Base-by-base conservation (phyloP, 2,113 vertebrate species). In the Misgurnus mizolepis region DNA sequence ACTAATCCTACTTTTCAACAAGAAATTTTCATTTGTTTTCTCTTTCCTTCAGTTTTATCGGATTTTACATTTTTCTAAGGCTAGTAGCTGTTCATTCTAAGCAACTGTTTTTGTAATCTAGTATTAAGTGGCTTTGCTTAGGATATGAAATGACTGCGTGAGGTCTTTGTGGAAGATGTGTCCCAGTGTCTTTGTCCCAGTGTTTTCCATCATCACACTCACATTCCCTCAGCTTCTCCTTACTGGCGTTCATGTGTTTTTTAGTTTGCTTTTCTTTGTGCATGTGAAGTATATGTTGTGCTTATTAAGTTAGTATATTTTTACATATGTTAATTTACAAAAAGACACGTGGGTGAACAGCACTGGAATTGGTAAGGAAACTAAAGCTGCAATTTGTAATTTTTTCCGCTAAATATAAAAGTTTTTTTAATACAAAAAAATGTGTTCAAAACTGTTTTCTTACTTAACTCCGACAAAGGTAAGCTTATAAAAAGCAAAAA, bases 11-110 rank as follows among this genome's bases (percentile, higher is more conserved):
- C 55, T 50, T 5, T 43, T 47, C 10, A 71, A 49, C 22, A 49
- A 49, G 18, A 40, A 17, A 55, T 9, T 11, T 67, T 8, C 4
- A 7, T 74, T 12, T 12, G 15, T 66, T 58, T 66, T 62, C 43
- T 64, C 15, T 76, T 64, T 77, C 49, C 75, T 77, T 77, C 75
- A 77, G 75, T 77, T 66, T 41, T 62, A 77, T 55, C 49, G 75
- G 75, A 77, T 77, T 77, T 66, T 77, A 40, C 47, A 14, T 53
- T 66, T 66, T 66, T n/a, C 75, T 47, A 77, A 77, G 75, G 75
- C 55, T 58, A 58, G 55, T 58, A 58, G 55, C n/a, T 58, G 17
- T 58, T 58, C n/a, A 7, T 58, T 58, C n/a, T 58, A 58, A 58
- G 17, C 75, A 66, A 77, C 15, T 9, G n/a, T 27, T 11, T 66